Conservation (phyloP, 2,797 vertebrate species). For the Centroberyx gerrardi region DNA sequence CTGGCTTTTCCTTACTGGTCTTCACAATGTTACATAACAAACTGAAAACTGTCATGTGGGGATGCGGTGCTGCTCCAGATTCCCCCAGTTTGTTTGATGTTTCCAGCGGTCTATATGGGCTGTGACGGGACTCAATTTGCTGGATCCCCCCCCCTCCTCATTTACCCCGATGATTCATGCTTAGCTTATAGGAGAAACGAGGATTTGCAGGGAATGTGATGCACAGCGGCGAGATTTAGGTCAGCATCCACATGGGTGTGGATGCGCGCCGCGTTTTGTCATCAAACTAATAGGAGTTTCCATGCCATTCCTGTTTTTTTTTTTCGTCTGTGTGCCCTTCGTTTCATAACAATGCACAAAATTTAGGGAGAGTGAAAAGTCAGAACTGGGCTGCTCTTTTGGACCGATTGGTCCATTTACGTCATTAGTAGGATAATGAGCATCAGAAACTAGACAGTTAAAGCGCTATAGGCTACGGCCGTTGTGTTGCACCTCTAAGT, state of each 20-base stretch:
- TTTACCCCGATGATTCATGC: too few relatives aligned
- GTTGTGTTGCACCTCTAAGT: not conserved
- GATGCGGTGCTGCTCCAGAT: not conserved
- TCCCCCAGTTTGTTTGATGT: not conserved
- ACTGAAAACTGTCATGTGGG: constrained; percentile 1
- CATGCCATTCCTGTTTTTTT: not conserved
- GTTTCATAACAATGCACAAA: not conserved
- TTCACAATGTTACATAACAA: constrained; percentile 44
- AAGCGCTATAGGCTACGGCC: not conserved
- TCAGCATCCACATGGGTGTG: constrained; percentile 76
- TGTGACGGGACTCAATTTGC: constrained; percentile 11
- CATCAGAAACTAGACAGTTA: not conserved
- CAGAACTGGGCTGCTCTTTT: not conserved
- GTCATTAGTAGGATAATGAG: constrained; percentile 8
- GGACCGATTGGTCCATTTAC: not conserved
- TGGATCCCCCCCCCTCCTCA: not conserved
- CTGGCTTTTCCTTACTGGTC: not conserved
- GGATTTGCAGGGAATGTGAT: not conserved
- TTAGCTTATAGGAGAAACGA: constrained; percentile 29
- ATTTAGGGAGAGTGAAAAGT: not conserved
- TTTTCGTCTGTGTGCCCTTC: not conserved
- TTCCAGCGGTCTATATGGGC: not conserved
- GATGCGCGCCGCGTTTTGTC: constrained; percentile 39
- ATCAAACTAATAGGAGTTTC: constrained; percentile 45
- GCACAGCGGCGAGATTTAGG: constrained; percentile 66